phyloP scores from a whole-genome alignment of 2,113 vertebrate genomes.

The Callocephalon fimbriatum region DNA sequence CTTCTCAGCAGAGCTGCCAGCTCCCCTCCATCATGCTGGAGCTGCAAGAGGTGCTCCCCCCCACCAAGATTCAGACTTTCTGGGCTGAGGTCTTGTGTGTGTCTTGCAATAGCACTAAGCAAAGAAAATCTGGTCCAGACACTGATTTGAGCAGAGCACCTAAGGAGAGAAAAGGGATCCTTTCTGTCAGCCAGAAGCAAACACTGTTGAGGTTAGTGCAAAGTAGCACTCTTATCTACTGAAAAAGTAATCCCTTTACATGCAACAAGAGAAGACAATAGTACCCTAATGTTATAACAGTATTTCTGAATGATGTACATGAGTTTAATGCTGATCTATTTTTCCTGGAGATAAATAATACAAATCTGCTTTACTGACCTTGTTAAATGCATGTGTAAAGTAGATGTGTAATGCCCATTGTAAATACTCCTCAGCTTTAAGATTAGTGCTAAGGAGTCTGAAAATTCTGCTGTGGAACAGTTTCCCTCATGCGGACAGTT shows the following conservation, averaged over 20 bases:
- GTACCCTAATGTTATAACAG: fast-evolving
- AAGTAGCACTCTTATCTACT: neutral
- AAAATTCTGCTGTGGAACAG: neutral
- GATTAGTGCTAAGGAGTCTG: neutral
- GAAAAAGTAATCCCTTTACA: neutral
- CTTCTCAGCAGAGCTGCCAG: neutral
- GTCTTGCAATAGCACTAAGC: neutral
- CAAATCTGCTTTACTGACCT: neutral
- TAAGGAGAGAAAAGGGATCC: neutral
- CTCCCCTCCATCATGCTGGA: neutral
- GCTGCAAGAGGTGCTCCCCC: neutral
- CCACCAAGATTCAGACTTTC: neutral
- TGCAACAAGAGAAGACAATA: neutral
- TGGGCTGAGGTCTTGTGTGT: fast-evolving
- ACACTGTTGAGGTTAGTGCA: neutral
- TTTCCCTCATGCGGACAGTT: neutral
- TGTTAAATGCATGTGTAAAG: neutral
- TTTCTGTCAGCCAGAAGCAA: neutral
- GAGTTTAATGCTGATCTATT: neutral
- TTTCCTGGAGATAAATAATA: neutral
- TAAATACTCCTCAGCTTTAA: neutral
- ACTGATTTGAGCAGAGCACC: neutral
- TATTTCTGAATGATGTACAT: neutral
- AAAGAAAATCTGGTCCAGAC: neutral
- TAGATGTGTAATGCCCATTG: neutral